Conservation (phyloP, 2,888 invertebrate genomes). For the Eilema depressum region DNA sequence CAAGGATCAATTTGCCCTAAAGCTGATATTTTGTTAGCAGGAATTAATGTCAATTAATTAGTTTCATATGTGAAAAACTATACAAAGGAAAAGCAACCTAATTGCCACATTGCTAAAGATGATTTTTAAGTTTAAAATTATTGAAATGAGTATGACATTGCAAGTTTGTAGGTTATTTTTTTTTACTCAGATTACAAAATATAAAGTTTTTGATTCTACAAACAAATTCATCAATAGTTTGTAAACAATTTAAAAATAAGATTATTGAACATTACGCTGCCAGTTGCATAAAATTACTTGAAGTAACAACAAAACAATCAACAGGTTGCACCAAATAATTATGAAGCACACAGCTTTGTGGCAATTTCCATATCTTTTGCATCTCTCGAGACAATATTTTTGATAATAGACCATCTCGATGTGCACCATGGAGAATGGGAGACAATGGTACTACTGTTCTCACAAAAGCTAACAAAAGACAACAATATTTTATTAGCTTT, state of each 20-base stretch:
- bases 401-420: not conserved
- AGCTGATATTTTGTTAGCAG: conserved; percentile 34
- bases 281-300: not conserved
- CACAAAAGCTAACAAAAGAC: not conserved
- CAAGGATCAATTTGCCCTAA: conserved; percentile 23
- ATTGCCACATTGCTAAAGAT: conserved; percentile 22
- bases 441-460: not conserved
- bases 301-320: conserved; percentile 2
- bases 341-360: not conserved
- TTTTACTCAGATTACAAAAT: not conserved
- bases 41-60: conserved; percentile 39
- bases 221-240: not conserved
- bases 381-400: not conserved
- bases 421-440: not conserved
- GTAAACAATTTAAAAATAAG: not conserved
- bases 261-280: not conserved
- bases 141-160: conserved; percentile 36
- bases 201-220: not conserved
- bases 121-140: conserved; percentile 24
- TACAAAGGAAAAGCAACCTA: conserved; percentile 31
- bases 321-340: not conserved
- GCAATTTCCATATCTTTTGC: not conserved
- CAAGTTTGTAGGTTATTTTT: conserved; percentile 33
- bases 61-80: conserved; percentile 19
- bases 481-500: not conserved